Evolutionary conservation across 2,888 invertebrate species (phyloP).

Genomic region (Euproctis similis): DNA sequence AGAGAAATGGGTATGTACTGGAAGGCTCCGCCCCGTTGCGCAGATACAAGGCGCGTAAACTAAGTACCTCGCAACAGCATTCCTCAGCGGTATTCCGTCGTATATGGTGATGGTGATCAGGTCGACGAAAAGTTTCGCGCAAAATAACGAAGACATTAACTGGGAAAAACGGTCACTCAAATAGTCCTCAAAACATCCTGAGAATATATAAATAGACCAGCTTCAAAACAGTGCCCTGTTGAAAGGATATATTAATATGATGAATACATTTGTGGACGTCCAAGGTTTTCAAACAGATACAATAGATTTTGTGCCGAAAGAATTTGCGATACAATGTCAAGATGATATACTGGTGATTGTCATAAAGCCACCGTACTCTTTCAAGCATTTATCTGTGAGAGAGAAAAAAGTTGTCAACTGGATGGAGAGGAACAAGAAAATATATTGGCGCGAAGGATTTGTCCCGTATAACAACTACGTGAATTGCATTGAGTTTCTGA

Average conservation of each 20-base stretch:
- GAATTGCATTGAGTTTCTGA: conserved; percentile 2
- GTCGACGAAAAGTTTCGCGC: too few species aligned
- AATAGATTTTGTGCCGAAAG: conserved; percentile 4
- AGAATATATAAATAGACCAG: too few species aligned
- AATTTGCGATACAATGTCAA: conserved; percentile 1
- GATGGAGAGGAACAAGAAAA: conserved; percentile 1
- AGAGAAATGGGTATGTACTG: not conserved
- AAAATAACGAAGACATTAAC: too few species aligned
- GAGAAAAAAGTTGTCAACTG: conserved; percentile 1
- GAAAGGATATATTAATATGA: too few species aligned
- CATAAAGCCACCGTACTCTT: conserved; percentile 4
- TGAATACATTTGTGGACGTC: conserved; percentile 2
- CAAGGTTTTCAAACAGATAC: conserved; percentile 1
- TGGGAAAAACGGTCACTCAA: too few species aligned
- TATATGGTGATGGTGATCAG: not conserved
- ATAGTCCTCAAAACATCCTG: too few species aligned
- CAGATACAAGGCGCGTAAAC: not conserved
- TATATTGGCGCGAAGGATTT: conserved; percentile 5
- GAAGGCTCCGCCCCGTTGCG: conserved; percentile 1
- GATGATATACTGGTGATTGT: not conserved
- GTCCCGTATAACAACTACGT: not conserved
- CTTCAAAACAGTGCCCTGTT: too few species aligned
- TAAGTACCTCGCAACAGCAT: not conserved
- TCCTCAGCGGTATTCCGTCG: not conserved
- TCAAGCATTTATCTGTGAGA: not conserved